Evolutionary conservation across 2,797 vertebrate species (phyloP).

Genomic region (Setipinna tenuifilis): DNA sequence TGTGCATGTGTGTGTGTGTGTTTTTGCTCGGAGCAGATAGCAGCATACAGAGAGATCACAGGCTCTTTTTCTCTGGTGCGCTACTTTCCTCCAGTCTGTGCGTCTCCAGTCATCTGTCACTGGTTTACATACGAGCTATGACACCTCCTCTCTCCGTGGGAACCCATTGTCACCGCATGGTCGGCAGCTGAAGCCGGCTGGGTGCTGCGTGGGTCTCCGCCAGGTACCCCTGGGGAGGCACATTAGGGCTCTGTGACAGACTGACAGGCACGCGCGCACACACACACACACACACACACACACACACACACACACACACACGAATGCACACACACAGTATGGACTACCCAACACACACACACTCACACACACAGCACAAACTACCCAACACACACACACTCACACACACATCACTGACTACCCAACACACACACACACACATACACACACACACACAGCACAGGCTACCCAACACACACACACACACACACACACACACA

Average conservation of each 20-base stretch:
- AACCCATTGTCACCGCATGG: constrained; percentile 78
- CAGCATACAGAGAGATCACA: constrained; percentile 53
- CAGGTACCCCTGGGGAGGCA: constrained; percentile 81
- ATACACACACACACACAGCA: too few relatives aligned
- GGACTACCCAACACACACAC: constrained; percentile 44
- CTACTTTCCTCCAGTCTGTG: constrained; percentile 75
- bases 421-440: constrained; percentile 37
- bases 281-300: constrained; percentile 56
- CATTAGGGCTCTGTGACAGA: constrained; percentile 80
- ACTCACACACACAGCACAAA: constrained; percentile 35
- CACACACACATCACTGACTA: constrained; percentile 45
- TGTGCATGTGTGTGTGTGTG: too few relatives aligned
- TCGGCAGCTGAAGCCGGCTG: constrained; percentile 77
- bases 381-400: constrained; percentile 42
- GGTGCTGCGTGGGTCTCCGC: constrained; percentile 77
- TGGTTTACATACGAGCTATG: constrained; percentile 80
- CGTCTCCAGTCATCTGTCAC: constrained; percentile 84
- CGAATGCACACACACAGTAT: not conserved
- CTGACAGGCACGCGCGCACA: constrained; percentile 72
- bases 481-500: constrained; percentile 42
- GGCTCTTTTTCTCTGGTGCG: constrained; percentile 73
- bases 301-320: constrained; percentile 37
- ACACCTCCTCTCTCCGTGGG: constrained; percentile 80
- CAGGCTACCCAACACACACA: too few relatives aligned
- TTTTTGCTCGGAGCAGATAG: constrained; percentile 22